phyloP scores from a whole-genome alignment of 2,113 vertebrate genomes.

The Sclerurus mexicanus region DNA sequence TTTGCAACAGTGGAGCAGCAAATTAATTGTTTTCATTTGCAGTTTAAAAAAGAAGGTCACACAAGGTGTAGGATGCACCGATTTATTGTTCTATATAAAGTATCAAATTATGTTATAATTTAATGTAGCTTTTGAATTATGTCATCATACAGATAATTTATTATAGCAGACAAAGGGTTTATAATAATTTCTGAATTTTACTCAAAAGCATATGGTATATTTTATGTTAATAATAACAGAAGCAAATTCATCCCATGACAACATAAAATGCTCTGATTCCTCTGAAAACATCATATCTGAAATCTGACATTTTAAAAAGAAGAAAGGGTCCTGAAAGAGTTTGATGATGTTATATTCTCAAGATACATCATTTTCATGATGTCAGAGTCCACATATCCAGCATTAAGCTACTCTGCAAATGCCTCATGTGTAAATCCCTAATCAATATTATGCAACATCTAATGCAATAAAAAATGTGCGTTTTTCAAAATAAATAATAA shows the following conservation, averaged over 20 bases:
- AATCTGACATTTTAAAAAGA: constrained; percentile 41
- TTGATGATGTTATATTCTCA: background rate
- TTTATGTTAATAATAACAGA: background rate
- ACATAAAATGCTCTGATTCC: constrained; percentile 1
- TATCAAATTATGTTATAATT: constrained; percentile 38
- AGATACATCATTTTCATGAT: background rate
- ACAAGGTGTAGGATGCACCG: background rate
- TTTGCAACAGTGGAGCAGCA: constrained; percentile 52
- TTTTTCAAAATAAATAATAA: background rate
- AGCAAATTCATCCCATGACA: background rate
- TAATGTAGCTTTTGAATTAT: constrained; percentile 19
- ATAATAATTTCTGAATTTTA: background rate
- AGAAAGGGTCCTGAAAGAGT: constrained; percentile 33
- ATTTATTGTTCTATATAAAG: constrained; percentile 39
- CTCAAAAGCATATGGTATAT: background rate
- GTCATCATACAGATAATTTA: constrained; percentile 8
- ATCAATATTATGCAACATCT: background rate
- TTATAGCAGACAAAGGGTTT: background rate
- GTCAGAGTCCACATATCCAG: background rate
- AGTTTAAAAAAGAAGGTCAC: constrained; percentile 54
- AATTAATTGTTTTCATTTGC: constrained; percentile 60
- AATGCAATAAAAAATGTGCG: background rate
- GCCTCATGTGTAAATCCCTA: background rate
- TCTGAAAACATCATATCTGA: constrained; percentile 18
- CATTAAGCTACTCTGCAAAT: background rate